Conservation (phyloP, 64 coral and sea anemone species). For the Stichodactyla helianthus region DNA sequence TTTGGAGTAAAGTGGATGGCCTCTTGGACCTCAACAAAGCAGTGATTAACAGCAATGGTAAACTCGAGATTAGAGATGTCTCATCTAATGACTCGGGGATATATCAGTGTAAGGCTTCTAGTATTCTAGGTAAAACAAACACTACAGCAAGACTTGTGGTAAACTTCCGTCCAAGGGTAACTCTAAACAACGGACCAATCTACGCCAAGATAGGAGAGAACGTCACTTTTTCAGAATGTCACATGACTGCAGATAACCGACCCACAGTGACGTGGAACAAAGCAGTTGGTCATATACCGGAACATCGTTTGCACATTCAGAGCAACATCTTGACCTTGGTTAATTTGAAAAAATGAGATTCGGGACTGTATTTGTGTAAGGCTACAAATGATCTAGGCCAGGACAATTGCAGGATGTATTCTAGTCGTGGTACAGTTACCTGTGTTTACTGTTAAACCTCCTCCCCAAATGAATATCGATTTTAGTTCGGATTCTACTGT, state of each 20-base stretch:
- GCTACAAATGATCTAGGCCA: background rate
- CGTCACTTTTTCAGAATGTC: background rate
- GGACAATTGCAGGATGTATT: background rate
- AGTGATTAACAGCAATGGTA: background rate
- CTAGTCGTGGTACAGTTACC: background rate
- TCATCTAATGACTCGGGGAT: background rate
- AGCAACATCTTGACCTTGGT: too few relatives aligned
- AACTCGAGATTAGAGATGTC: background rate
- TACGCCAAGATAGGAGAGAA: background rate
- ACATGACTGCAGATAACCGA: background rate
- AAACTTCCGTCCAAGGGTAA: background rate
- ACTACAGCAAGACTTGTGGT: background rate
- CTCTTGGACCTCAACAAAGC: background rate
- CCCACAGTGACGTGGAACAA: background rate
- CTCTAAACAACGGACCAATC: background rate
- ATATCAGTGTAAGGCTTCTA: background rate
- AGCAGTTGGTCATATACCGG: background rate
- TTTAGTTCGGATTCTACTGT: background rate
- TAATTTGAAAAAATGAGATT: background rate
- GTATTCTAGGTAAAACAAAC: background rate
- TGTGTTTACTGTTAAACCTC: background rate
- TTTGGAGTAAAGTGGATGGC: slow-evolving; percentile 32
- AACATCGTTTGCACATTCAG: background rate
- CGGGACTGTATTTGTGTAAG: background rate
- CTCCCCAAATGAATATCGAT: background rate